Conservation (phyloP, 2,888 invertebrate species). For the Andrena minutula region DNA sequence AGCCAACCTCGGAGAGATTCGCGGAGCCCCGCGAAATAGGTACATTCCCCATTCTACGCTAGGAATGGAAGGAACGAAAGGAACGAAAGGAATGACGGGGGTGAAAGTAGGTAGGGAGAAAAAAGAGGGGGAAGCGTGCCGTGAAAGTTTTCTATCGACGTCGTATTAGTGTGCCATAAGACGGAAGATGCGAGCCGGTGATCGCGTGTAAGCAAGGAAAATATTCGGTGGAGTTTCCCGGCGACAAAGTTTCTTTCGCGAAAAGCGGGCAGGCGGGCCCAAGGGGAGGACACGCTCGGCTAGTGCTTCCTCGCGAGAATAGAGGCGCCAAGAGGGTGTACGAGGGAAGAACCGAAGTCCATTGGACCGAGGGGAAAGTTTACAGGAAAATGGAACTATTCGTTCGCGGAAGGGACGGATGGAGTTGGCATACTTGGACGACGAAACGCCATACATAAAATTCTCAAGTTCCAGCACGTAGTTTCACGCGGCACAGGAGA, state of each 20-base stretch:
- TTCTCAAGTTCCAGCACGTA: constrained; percentile 76
- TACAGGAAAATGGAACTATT: constrained; percentile 76
- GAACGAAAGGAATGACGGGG: background rate
- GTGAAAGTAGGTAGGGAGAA: background rate
- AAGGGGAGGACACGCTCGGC: constrained; percentile 41
- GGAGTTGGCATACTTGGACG: constrained; percentile 75
- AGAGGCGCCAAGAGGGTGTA: constrained; percentile 27
- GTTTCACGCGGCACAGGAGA: constrained; percentile 57
- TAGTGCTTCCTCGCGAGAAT: constrained; percentile 49
- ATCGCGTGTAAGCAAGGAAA: constrained; percentile 71
- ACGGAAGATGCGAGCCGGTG: constrained; percentile 62
- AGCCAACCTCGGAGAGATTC: constrained; percentile 1
- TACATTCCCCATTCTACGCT: constrained; percentile 8
- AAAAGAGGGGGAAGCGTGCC: constrained; percentile 44
- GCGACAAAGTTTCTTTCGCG: constrained; percentile 70
- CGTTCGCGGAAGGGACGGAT: constrained; percentile 68
- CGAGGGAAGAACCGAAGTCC: constrained; percentile 37
- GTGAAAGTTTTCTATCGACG: constrained; percentile 72
- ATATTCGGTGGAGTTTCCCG: constrained; percentile 74
- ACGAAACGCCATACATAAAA: constrained; percentile 79
- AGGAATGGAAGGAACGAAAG: background rate
- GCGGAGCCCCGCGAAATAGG: constrained; percentile 8
- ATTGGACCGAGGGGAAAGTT: constrained; percentile 70
- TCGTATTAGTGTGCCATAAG: constrained; percentile 71
- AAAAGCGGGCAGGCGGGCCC: constrained; percentile 25